Percentiles rank a stretch among this genome's conserved stretches.
Conservation (phyloP, 23 tunicate species). For the Ciona savignyi region DNA sequence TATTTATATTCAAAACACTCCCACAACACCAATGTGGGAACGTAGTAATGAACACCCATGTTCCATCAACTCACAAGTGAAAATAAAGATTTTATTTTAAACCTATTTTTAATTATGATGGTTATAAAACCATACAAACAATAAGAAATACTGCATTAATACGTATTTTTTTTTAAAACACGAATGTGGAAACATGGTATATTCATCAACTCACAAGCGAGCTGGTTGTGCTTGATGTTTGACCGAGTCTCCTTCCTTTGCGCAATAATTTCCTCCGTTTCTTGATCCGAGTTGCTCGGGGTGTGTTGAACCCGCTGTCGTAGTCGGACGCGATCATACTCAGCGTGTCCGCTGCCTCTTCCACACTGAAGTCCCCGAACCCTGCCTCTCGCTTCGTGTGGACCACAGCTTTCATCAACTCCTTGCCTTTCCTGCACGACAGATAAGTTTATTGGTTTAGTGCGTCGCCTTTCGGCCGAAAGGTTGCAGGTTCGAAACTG, state of each 20-base stretch:
- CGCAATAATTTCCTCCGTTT: constrained; percentile 11
- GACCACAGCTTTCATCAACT: constrained; percentile 36
- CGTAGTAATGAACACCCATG: no score
- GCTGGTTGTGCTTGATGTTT: constrained; percentile 2
- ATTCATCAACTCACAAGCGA: not conserved
- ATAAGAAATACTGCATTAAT: no score
- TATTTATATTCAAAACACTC: no score
- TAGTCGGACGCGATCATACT: constrained; percentile 17
- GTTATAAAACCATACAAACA: no score
- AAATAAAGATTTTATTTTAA: no score
- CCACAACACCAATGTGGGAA: no score
- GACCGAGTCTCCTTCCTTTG: constrained; percentile 9
- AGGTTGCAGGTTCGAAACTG: no score
- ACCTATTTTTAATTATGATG: no score
- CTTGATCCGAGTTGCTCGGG: constrained; percentile 7
- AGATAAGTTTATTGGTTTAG: not conserved
- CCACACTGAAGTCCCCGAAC: constrained; percentile 80
- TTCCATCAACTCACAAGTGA: no score
- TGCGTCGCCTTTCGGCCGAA: no score
- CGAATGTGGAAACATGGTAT: no score
- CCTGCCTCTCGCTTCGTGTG: constrained; percentile 66
- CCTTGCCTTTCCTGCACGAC: constrained; percentile 52
- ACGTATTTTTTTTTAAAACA: no score
- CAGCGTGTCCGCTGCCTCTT: constrained; percentile 52
- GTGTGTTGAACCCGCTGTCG: constrained; percentile 12